Conservation (phyloP, 2,888 invertebrate genomes). For the Eupelmus urozonus region DNA sequence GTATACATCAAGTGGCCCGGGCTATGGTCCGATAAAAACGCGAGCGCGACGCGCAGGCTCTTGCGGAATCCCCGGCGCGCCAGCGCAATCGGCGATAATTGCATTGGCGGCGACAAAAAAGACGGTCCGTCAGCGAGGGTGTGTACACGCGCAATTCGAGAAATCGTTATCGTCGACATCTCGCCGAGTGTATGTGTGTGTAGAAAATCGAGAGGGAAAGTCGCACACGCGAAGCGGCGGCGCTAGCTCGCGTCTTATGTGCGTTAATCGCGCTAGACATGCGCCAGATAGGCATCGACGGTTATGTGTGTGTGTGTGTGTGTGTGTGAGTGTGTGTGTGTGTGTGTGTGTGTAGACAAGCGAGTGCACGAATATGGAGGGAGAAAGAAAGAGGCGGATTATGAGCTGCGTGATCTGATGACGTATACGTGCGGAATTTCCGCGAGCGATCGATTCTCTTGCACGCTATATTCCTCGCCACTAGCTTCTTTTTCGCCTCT, state of each 20-base stretch:
- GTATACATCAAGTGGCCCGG: conserved; percentile 34
- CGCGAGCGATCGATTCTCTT: neutral
- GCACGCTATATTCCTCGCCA: neutral
- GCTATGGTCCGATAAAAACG: conserved; percentile 52
- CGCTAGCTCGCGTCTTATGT: conserved; percentile 34
- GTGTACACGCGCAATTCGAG: neutral
- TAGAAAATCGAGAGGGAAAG: conserved; percentile 12
- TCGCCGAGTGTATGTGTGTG: neutral
- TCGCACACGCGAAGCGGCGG: conserved; percentile 16
- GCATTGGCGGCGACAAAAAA: neutral
- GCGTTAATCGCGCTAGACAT: conserved; percentile 62
- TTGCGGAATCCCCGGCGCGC: neutral
- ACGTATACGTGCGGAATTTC: conserved; percentile 49
- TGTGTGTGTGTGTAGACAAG: too few species aligned
- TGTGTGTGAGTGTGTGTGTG: neutral
- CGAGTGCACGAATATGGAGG: neutral
- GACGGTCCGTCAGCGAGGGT: neutral
- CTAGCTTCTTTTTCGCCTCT: neutral
- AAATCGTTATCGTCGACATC: conserved; percentile 35
- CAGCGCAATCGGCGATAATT: conserved; percentile 42
- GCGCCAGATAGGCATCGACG: conserved; percentile 56
- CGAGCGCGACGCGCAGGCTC: conserved; percentile 12
- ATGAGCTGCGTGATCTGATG: conserved; percentile 32
- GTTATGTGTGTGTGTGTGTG: neutral
- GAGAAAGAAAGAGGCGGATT: neutral